Percentiles rank a stretch among this genome's conserved stretches.
These are phyloP conservation scores for Rapana venosa DNA, from an alignment of 2,888 invertebrate genomes.

Conservation along the genomic window DNA sequence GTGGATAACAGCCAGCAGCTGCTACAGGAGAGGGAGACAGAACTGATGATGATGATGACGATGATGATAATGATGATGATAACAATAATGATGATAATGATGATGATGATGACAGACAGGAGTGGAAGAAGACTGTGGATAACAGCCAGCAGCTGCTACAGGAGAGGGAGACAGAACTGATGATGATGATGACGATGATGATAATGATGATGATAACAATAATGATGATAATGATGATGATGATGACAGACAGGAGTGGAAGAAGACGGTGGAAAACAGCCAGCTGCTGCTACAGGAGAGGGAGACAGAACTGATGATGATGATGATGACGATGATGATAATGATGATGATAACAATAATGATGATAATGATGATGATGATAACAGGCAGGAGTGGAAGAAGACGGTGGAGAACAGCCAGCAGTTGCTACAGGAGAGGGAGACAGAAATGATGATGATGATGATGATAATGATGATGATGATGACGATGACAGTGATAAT, in stretches of 20 bases:
- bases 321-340: background rate
- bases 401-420: background rate
- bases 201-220: too few species aligned
- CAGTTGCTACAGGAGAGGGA: background rate
- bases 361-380: background rate
- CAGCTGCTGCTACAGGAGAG: too few species aligned
- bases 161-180: background rate
- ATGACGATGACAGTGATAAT: background rate
- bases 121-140: too few species aligned
- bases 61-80: too few species aligned
- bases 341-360: background rate
- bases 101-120: too few species aligned
- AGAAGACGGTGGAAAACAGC: too few species aligned
- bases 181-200: background rate
- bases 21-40: too few species aligned
- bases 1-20: too few species aligned
- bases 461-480: background rate
- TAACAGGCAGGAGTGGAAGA: constrained; percentile 2
- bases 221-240: too few species aligned
- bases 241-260: too few species aligned
- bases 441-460: background rate
- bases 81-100: too few species aligned
- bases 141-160: too few species aligned
- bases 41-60: background rate
- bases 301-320: background rate